Conservation (phyloP, 2,113 vertebrate genomes). For the Trematocara marginatum region DNA sequence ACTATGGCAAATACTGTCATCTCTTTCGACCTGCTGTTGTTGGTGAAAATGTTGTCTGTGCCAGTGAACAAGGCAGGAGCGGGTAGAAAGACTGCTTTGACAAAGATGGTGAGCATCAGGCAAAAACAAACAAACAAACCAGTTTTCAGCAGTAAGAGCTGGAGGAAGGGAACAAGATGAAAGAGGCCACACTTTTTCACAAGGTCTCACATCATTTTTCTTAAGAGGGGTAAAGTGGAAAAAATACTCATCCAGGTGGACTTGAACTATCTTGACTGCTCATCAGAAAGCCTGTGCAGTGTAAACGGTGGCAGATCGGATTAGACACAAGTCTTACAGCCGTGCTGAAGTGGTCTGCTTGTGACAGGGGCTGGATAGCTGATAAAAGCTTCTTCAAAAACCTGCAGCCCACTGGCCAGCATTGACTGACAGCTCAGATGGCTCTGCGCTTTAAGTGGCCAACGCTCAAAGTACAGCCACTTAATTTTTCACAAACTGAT, state of each 20-base stretch:
- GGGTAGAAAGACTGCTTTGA: background rate
- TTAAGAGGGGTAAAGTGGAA: background rate
- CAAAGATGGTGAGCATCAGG: background rate
- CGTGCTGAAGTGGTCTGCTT: background rate
- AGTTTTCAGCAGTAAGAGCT: background rate
- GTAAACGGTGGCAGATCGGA: slow-evolving; percentile 35
- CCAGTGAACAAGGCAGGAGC: background rate
- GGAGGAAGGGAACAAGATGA: background rate
- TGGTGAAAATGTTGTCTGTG: background rate
- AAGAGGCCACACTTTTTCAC: background rate
- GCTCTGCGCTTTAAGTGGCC: slow-evolving; percentile 26
- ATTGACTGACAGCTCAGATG: slow-evolving; percentile 47
- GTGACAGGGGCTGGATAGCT: slow-evolving; percentile 26
- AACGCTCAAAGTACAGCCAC: slow-evolving; percentile 46
- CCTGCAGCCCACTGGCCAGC: slow-evolving; percentile 8
- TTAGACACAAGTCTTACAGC: slow-evolving; percentile 2
- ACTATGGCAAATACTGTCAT: background rate
- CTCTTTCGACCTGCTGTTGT: background rate
- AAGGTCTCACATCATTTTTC: background rate
- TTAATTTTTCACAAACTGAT: slow-evolving; percentile 63
- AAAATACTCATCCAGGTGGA: background rate
- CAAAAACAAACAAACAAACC: background rate
- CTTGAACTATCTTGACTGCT: slow-evolving; percentile 9
- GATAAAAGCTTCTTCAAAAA: slow-evolving; percentile 53
- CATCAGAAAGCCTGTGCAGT: background rate